Conservation (phyloP, 2,113 vertebrate genomes). For the Rallus limicola region DNA sequence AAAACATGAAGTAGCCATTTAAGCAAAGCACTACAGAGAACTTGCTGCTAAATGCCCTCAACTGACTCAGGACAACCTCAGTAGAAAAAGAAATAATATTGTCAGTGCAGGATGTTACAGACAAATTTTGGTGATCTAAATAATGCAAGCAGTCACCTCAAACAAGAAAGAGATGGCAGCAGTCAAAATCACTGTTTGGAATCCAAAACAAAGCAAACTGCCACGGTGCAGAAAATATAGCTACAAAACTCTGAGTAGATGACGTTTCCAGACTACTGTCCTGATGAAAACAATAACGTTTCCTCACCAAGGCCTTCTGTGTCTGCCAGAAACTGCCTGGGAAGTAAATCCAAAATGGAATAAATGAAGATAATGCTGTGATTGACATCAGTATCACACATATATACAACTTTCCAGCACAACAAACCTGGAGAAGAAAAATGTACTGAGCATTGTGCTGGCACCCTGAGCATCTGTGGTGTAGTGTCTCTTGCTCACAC, state of each 20-base stretch:
- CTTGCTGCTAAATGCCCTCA: neutral
- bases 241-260: neutral
- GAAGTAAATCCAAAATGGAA: neutral
- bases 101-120: neutral
- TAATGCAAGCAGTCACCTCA: neutral
- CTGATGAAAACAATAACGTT: neutral
- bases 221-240: accelerated
- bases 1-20: neutral
- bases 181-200: neutral
- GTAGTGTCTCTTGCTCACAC: neutral
- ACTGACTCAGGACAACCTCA: neutral
- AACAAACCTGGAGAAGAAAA: neutral
- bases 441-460: neutral
- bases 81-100: neutral
- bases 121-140: neutral
- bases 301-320: neutral
- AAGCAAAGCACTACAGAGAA: neutral
- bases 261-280: neutral
- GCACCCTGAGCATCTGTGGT: neutral
- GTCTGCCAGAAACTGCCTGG: neutral
- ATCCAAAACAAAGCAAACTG: neutral
- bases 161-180: neutral
- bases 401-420: neutral
- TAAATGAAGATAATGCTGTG: neutral
- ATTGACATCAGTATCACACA: neutral